Conservation (phyloP, 2,888 invertebrate species). For the Tetanocera ferruginea region DNA sequence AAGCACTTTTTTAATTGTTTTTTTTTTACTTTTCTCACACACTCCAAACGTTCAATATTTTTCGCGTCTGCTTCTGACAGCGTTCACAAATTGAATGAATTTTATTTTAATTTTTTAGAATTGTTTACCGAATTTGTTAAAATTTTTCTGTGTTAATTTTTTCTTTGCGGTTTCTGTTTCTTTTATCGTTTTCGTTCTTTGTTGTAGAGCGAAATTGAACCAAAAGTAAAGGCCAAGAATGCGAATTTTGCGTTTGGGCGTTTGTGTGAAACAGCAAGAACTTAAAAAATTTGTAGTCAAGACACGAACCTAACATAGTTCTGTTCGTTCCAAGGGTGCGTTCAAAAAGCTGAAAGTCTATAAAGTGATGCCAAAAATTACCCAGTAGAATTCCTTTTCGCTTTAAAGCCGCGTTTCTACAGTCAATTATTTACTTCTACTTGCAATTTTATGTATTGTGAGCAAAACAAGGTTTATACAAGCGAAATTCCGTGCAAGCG, state of each 20-base stretch:
- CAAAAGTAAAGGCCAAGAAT: not conserved
- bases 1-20: not conserved
- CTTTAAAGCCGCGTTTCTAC: too few relatives aligned
- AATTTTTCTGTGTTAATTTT: not conserved
- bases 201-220: not conserved
- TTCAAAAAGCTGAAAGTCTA: too few relatives aligned
- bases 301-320: too few relatives aligned
- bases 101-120: not conserved
- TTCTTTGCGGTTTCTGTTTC: constrained; percentile 13
- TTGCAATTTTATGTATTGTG: too few relatives aligned
- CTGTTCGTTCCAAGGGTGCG: too few relatives aligned
- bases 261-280: not conserved
- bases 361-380: too few relatives aligned
- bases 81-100: constrained; percentile 29
- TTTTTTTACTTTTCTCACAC: not conserved
- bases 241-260: not conserved
- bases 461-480: too few relatives aligned
- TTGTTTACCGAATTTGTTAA: not conserved
- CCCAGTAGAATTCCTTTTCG: too few relatives aligned
- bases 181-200: not conserved
- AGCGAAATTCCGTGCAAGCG: too few relatives aligned
- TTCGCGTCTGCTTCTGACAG: constrained; percentile 15
- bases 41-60: not conserved
- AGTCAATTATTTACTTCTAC: too few relatives aligned
- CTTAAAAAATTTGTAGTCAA: too few relatives aligned